Base-by-base conservation (phyloP, 2,113 vertebrate genomes). In the Ceratotherium simum region DNA sequence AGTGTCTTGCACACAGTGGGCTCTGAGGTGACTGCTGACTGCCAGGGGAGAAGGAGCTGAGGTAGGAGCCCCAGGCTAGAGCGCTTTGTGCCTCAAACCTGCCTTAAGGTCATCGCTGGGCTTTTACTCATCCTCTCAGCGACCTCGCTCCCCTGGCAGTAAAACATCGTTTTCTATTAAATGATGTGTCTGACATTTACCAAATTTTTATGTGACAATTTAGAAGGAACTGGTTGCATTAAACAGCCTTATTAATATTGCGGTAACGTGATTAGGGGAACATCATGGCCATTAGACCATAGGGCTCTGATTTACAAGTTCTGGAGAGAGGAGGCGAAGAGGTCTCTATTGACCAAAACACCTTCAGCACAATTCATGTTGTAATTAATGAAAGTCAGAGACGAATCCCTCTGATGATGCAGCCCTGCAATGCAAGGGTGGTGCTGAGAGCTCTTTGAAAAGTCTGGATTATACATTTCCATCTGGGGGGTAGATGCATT, bases 111-210 rank as follows among this genome's bases (percentile, higher is more conserved):
- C 96, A 90, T 48, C 27, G 1, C 42, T 75, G 91, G 54, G 8
- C 97, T 90, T 97, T 96, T 95, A 60, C 73, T n/a, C 88, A 51
- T 93, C 64, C 84, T 92, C 86, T 69, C 10, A 3, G 96, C 90
- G 97, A 36, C 78, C 86, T 0, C 12, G 72, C 85, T 98, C 96
- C 96, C 81, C 42, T 56, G 96, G 96, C 97, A 95, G 80, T 98
- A 97, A 98, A 98, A 84, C 6, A 46, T 54, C 76, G 31, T 97
- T 98, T 98, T 98, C 97, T 96, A 98, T 98, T 98, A 98, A 98
- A 98, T 98, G 98, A 98, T 98, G 90, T 67, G 36, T 96, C 98
- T 99, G 99, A 99, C 98, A 98, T 99, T 98, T 98, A 98, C 98
- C 98, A 98, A 97, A 94, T 97, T 98, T 98, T 96, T 64, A 98